Conservation (phyloP, 2,888 invertebrate genomes). For the Chrysolina americana region DNA sequence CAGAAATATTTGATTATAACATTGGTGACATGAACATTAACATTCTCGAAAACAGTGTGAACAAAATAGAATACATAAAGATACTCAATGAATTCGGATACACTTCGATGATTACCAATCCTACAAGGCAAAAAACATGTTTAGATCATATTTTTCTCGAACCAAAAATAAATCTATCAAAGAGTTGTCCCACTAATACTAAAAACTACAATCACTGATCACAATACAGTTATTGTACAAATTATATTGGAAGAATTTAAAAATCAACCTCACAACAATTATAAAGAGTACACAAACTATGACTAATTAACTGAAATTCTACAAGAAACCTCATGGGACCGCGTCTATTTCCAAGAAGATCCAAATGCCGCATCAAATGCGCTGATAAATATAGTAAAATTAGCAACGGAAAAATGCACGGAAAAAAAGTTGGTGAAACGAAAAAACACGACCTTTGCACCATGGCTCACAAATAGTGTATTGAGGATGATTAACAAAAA, state of each 20-base stretch:
- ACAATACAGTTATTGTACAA: slow-evolving; percentile 1
- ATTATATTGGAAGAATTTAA: slow-evolving; percentile 10
- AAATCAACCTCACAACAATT: slow-evolving; percentile 1
- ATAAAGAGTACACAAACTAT: slow-evolving; percentile 20
- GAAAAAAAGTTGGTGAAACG: no score
- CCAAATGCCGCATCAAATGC: no score
- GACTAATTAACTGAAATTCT: background rate
- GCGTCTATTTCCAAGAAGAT: background rate
- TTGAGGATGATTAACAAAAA: no score
- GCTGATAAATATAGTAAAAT: background rate
- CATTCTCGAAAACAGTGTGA: slow-evolving; percentile 12
- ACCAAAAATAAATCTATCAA: no score
- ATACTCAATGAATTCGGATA: no score
- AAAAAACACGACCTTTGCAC: no score
- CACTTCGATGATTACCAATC: slow-evolving; percentile 16
- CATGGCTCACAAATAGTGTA: no score
- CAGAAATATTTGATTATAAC: slow-evolving; percentile 12
- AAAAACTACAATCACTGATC: no score
- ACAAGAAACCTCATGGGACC: slow-evolving; percentile 11
- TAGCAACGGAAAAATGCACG: no score
- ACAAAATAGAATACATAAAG: background rate
- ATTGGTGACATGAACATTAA: slow-evolving; percentile 10
- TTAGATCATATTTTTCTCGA: slow-evolving; percentile 8
- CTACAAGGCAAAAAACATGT: slow-evolving; percentile 9
- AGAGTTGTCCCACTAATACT: no score